These are phyloP conservation scores for Peromyscus polionotus DNA, from an alignment of 2,113 vertebrate genomes.

Conservation along the genomic window DNA sequence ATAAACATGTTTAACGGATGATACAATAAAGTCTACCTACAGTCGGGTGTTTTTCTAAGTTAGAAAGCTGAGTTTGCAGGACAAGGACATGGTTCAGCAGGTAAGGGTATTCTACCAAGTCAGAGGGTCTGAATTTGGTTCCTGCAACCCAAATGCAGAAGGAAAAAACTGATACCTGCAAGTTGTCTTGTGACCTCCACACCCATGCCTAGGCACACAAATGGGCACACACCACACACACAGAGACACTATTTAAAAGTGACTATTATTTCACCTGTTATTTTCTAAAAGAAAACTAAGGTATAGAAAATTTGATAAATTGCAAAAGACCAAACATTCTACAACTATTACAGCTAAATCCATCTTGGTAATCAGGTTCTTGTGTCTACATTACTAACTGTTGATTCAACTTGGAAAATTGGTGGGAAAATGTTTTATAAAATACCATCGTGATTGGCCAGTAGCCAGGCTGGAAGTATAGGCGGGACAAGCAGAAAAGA, in stretches of 20 bases:
- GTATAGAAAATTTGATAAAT: not conserved
- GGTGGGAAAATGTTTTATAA: not conserved
- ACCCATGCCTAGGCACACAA: not conserved
- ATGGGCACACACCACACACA: not conserved
- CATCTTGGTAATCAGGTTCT: not conserved
- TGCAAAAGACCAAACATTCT: not conserved
- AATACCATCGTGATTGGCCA: not conserved
- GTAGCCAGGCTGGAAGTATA: too few relatives aligned
- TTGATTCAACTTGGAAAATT: not conserved
- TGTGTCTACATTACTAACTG: not conserved
- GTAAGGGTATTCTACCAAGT: not conserved
- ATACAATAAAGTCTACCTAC: not conserved
- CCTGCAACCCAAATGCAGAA: not conserved
- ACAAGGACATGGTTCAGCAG: not conserved
- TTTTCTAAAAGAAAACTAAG: conserved; percentile 14
- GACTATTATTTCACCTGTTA: not conserved
- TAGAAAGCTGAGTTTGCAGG: not conserved
- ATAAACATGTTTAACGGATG: not conserved
- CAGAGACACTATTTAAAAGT: not conserved
- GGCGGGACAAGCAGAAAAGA: too few relatives aligned
- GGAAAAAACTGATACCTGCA: not conserved
- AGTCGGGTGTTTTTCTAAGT: not conserved
- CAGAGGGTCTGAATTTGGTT: not conserved
- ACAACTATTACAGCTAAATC: not conserved
- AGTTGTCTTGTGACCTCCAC: not conserved